Evolutionary conservation across 2,888 invertebrate genomes (phyloP).

Genomic region (Augochlorella aurata): DNA sequence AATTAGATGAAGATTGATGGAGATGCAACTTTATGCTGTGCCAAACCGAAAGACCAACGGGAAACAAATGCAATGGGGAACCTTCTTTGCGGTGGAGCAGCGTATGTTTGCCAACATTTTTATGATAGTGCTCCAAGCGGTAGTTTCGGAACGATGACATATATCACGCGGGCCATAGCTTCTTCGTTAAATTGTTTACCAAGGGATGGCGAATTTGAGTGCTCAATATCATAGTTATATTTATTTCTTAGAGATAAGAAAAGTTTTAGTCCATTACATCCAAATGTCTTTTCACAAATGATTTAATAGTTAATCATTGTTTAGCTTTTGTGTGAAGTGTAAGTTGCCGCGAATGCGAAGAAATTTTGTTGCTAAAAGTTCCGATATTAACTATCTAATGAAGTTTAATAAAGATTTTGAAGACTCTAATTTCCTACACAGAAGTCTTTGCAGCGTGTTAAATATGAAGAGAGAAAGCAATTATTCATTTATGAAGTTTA

Average conservation of each 20-base stretch:
- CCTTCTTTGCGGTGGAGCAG: constrained; percentile 94
- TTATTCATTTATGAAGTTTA: constrained; percentile 10
- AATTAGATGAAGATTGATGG: constrained; percentile 92
- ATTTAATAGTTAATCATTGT: background rate
- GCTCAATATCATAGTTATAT: constrained; percentile 84
- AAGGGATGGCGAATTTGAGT: constrained; percentile 90
- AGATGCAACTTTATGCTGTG: constrained; percentile 96
- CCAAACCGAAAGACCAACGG: constrained; percentile 87
- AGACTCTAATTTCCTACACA: constrained; percentile 20
- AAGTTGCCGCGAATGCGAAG: background rate
- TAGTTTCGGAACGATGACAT: constrained; percentile 98
- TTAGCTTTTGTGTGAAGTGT: constrained; percentile 19
- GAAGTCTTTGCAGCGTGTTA: constrained; percentile 22
- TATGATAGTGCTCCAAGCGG: constrained; percentile 99
- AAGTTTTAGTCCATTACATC: constrained; percentile 30
- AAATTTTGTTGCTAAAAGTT: background rate
- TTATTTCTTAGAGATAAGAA: constrained; percentile 23
- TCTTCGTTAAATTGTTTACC: constrained; percentile 89
- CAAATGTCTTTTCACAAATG: constrained; percentile 17
- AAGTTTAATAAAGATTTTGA: constrained; percentile 4
- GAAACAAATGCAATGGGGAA: constrained; percentile 86
- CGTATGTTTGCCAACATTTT: constrained; percentile 97
- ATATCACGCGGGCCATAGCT: constrained; percentile 93
- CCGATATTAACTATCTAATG: background rate
- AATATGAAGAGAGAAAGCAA: constrained; percentile 8